Base-by-base conservation (phyloP, 2,888 invertebrate species). In the Taenaris catops region DNA sequence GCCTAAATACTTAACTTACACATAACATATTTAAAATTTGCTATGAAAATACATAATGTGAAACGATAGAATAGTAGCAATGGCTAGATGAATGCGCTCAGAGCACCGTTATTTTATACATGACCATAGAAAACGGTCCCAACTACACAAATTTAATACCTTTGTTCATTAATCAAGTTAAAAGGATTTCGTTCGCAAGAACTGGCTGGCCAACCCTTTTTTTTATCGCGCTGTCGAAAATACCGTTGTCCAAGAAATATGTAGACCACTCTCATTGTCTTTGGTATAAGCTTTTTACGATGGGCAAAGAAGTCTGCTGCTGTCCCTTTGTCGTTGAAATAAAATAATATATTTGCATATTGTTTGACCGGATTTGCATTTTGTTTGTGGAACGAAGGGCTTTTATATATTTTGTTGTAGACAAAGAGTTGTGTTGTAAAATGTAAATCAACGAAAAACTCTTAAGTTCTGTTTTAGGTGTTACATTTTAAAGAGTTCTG, bases 111-210 rank as follows among this genome's bases (percentile, higher is more conserved):
- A 58, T 11, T 46, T 35, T 34, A 44, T 35, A 41, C 46, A 38
- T 29, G 25, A n/a, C 35, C 46, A 43, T 36, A 40, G 37, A 40
- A 43, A 47, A 31, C 31, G 45, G 46, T 39, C 58, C 61, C 58
- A 62, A 62, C 57, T 55, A 70, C 70, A 79, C 64, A 46, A 69
- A 73, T 66, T 66, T 72, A 69, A 78, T 65, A 34, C 73, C 53
- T 68, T 80, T 80, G 75, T 78, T 55, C 65, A 72, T 74, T 75
- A 80, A 80, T 81, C 70, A 74, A 70, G 61, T 63, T 73, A 78
- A 78, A 76, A 61, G 72, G 72, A 72, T 73, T 75, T 65, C 42
- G 44, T 53, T 44, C 59, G 40, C 70, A 75, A 75, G 73, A 78
- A 76, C 47, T 53, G 38, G 69, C 63, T 59, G 54, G 47, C 37